Evolutionary conservation across 2,888 invertebrate species (phyloP).

Genomic region (Nudaria mundana): DNA sequence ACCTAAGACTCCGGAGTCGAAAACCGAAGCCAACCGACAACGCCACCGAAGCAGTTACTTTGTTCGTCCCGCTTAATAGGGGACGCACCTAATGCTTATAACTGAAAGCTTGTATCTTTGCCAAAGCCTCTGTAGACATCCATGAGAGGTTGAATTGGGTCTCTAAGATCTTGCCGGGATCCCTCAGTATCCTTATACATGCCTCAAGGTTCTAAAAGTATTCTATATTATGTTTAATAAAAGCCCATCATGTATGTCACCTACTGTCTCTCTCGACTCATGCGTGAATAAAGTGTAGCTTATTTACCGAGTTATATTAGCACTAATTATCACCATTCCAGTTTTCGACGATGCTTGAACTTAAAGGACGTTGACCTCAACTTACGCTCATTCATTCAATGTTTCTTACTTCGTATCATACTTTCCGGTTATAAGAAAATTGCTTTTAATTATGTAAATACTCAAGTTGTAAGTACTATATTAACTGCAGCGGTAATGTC

Average conservation of each 20-base stretch:
- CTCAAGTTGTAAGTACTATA: background rate
- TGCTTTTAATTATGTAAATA: background rate
- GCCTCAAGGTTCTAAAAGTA: no score
- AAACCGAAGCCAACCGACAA: no score
- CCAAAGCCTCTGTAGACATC: no score
- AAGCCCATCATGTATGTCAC: slow-evolving; percentile 29
- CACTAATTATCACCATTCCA: slow-evolving; percentile 29
- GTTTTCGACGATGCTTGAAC: slow-evolving; percentile 11
- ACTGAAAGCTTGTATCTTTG: no score
- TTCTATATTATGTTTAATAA: no score
- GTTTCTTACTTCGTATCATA: background rate
- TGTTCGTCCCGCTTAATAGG: no score
- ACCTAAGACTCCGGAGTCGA: no score
- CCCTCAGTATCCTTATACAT: no score
- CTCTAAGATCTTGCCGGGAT: no score
- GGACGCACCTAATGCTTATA: no score
- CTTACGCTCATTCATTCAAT: slow-evolving; percentile 8
- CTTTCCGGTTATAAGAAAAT: slow-evolving; percentile 10
- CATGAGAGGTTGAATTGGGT: no score
- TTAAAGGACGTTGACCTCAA: slow-evolving; percentile 19
- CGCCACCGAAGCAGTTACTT: no score
- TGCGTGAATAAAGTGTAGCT: slow-evolving; percentile 22
- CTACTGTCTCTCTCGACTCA: slow-evolving; percentile 9
- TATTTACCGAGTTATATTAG: slow-evolving; percentile 22
- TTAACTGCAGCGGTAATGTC: background rate